Base-by-base conservation (phyloP, 2,888 invertebrate genomes). In the Nemotelus pantherinus region DNA sequence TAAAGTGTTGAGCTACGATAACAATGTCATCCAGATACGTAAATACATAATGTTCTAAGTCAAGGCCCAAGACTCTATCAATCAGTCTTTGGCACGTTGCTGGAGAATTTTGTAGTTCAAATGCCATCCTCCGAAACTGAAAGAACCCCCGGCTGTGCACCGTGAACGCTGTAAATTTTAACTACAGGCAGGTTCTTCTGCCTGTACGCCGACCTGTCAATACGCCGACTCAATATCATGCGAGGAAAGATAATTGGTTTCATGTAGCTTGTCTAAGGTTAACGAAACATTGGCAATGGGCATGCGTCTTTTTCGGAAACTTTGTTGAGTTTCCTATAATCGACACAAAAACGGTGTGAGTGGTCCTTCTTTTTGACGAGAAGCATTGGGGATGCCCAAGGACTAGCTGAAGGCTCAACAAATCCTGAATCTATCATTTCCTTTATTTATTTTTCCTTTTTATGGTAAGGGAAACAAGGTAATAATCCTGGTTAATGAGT, bases 271-370 rank as follows among this genome's bases (percentile, higher is more conserved):
- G 9, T 50, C 6, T 50, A 50, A 50, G 6, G 5, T 50, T 2
- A 99, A 99, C 88, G 99, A 99, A n/a, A 98, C 98, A 50, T 50
- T 9, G 50, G 50, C 50, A 50, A 9, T 5, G 50, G 9, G 50
- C 9, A 50, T 5, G 50, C 50, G 50, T 50, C 50, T 50, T n/a
- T n/a, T n/a, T n/a, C n/a, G n/a, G n/a, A n/a, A n/a, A n/a, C n/a
- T n/a, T n/a, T n/a, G n/a, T n/a, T n/a, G n/a, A n/a, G n/a, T n/a
- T n/a, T n/a, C n/a, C n/a, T n/a, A n/a, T n/a, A n/a, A n/a, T n/a
- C n/a, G n/a, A n/a, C n/a, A n/a, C n/a, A n/a, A n/a, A n/a, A n/a
- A n/a, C n/a, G n/a, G n/a, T n/a, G n/a, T n/a, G n/a, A n/a, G n/a
- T n/a, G n/a, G n/a, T n/a, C n/a, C n/a, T n/a, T n/a, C n/a, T n/a